Conservation (phyloP, 2,888 invertebrate species). For the Spodoptera exigua region DNA sequence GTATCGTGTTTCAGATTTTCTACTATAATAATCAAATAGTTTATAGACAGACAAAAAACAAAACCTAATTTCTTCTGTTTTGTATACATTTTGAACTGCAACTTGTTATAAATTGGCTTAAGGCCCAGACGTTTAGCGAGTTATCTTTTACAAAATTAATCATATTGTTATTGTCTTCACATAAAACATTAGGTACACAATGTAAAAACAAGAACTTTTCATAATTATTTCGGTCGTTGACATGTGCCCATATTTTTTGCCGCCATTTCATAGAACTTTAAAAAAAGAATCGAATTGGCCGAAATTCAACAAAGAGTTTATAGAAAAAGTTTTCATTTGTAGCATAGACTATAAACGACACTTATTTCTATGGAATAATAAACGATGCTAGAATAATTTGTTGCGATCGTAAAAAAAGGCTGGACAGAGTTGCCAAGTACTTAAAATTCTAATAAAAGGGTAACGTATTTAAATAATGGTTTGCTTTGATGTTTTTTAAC, state of each 20-base stretch:
- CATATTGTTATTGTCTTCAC: no score
- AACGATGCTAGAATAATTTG: constrained; percentile 29
- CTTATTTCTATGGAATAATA: constrained; percentile 4
- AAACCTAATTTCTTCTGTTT: no score
- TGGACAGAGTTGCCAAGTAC: constrained; percentile 30
- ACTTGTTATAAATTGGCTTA: no score
- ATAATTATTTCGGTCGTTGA: constrained; percentile 29
- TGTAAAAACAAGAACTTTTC: neutral
- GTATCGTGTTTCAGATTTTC: constrained; percentile 1
- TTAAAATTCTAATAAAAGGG: constrained; percentile 13
- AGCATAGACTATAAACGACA: constrained; percentile 5
- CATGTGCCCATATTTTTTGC: constrained; percentile 29
- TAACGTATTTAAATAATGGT: constrained; percentile 10
- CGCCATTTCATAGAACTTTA: neutral
- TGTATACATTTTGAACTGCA: no score
- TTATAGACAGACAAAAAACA: no score
- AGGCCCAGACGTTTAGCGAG: no score
- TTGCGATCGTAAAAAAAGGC: constrained; percentile 28
- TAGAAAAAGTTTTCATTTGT: constrained; percentile 24
- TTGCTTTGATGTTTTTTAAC: constrained; percentile 31
- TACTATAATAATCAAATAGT: no score
- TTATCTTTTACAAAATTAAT: no score
- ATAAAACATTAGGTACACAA: neutral
- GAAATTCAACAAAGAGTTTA: constrained; percentile 13
- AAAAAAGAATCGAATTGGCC: constrained; percentile 16